Conservation (phyloP, 2,797 vertebrate genomes). For the Peromyscus attwateri region DNA sequence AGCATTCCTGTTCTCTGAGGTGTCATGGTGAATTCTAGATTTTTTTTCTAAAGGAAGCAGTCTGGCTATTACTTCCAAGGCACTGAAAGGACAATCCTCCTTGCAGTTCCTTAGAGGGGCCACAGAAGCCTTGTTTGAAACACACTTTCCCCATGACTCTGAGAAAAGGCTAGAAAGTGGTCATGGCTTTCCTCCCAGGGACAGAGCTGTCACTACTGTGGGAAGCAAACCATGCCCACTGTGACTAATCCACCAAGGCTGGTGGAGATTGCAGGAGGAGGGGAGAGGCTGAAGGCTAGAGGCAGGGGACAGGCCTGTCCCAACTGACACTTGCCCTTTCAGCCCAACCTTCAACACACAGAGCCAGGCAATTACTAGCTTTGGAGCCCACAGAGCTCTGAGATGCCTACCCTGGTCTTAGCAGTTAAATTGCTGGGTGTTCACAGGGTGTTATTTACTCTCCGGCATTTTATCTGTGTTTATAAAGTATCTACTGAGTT, state of each 20-base stretch:
- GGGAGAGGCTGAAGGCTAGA: neutral
- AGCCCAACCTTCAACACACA: constrained; percentile 39
- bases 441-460: constrained; percentile 71
- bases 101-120: neutral
- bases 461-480: constrained; percentile 54
- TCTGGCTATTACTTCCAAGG: neutral
- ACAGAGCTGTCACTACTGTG: neutral
- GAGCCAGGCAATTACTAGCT: neutral
- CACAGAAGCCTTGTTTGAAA: neutral
- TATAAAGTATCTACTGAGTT: constrained; percentile 53
- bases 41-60: neutral
- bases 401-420: neutral
- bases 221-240: neutral
- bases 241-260: neutral
- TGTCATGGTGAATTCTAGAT: neutral
- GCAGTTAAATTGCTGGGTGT: constrained; percentile 63
- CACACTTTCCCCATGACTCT: neutral
- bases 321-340: neutral
- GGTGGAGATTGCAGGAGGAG: neutral
- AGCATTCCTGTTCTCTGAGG: neutral
- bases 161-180: constrained; percentile 3
- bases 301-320: neutral
- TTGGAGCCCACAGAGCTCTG: neutral
- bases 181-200: neutral
- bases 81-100: neutral